A percentile compares a stretch with the other conserved stretches of the same genome.
Conservation (phyloP, 2,797 vertebrate genomes). For the Pseudomugil gertrudae region DNA sequence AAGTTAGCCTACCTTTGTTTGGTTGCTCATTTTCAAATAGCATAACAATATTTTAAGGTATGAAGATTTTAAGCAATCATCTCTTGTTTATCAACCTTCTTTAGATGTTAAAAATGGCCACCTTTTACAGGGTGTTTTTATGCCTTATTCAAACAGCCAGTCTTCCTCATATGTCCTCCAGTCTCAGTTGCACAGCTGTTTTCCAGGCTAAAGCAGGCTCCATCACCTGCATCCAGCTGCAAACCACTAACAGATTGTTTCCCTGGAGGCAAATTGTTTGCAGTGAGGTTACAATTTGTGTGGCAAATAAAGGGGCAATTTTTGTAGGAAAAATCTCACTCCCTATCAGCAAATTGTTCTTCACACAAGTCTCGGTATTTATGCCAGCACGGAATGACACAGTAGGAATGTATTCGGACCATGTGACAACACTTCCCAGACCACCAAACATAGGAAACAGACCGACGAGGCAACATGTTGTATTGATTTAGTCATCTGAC, state of each 20-base stretch:
- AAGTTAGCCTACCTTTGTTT: slow-evolving; percentile 1
- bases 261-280: slow-evolving; percentile 49
- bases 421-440: slow-evolving; percentile 74
- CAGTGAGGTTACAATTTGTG: slow-evolving; percentile 43
- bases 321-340: slow-evolving; percentile 30
- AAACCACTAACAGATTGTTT: slow-evolving; percentile 70
- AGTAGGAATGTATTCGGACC: slow-evolving; percentile 65
- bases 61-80: slow-evolving; percentile 27
- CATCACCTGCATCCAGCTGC: slow-evolving; percentile 71
- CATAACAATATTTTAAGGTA: background rate
- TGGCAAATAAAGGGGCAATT: slow-evolving; percentile 44
- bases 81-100: slow-evolving; percentile 14
- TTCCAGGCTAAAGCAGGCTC: slow-evolving; percentile 52
- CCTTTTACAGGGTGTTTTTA: slow-evolving; percentile 13
- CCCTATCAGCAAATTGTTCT: slow-evolving; percentile 38
- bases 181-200: slow-evolving; percentile 60
- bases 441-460: slow-evolving; percentile 76
- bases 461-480: slow-evolving; percentile 66
- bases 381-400: slow-evolving; percentile 52
- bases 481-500: slow-evolving; percentile 75
- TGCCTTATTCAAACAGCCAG: slow-evolving; percentile 27
- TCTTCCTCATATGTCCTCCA: slow-evolving; percentile 49
- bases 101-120: slow-evolving; percentile 11
- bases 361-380: slow-evolving; percentile 24
- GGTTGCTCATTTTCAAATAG: slow-evolving; percentile 14